Evolutionary conservation across 1,140 invertebrate genomes (phyloP), one percentile per base, ranked within the genome.

Genomic region (Hylaeus volcanicus): DNA sequence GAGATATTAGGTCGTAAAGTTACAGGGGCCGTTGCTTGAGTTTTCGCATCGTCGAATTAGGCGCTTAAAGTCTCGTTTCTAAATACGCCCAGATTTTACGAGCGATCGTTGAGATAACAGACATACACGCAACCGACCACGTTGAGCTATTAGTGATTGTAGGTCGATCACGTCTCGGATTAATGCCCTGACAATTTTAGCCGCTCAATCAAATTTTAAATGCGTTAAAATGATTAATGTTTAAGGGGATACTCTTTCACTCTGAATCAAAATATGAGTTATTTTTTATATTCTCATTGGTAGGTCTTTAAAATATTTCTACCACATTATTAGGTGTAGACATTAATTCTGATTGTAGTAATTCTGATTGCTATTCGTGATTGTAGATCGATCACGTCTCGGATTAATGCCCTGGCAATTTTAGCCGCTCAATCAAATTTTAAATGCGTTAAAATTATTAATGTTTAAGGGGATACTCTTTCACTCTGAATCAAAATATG

Each of bases 191-290:
- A 5, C 8, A 64, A 63, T 79, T 73, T 63, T n/a, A 39, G 56
- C 48, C 55, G 65, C 3, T 14, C 56, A 15, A 61, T 37, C 48
- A 43, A 2, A 0, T 8, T 11, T 11, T 37, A 51, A 45, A 41
- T 43, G 48, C 71, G 69, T 45, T 48, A 51, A 74, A 71, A 56
- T 56, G 64, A 51, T 37, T 11, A 15, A 61, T 37, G 69, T 68
- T 48, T 43, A 26, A 26, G 26, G 26, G 26, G 26, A 26, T 26
- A 26, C 26, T 26, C 26, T 26, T 26, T 26, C 26, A 26, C 26
- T 26, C 26, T 26, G 26, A 26, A 26, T 26, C 26, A 26, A 26
- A 26, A 26, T 26, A 26, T 26, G 26, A 26, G 26, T 26, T 26
- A 26, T 26, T 26, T 26, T 26, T 26, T 26, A 26, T 26, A 26